Evolutionary conservation across 1,140 invertebrate species (phyloP), one percentile per base, ranked within the genome.

Genomic region (Euschistus heros): DNA sequence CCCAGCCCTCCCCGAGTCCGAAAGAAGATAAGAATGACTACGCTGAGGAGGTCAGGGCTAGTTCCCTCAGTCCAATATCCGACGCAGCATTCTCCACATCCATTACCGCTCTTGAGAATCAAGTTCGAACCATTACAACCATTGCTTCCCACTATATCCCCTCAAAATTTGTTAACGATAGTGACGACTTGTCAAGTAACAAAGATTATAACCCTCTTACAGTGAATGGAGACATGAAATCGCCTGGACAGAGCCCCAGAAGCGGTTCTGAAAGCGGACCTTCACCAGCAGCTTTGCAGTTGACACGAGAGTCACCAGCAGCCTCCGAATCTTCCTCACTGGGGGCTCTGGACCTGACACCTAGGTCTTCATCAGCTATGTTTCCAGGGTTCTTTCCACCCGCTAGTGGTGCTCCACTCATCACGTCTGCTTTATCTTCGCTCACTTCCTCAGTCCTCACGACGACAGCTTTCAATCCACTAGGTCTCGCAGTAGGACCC

Each of bases 401-500:
- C 66, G 75, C 76, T 64, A 77, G 64, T 78, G 79, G 69, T 72
- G 18, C 79, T 67, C 79, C 79, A 64, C 77, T 84, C 65, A 84
- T 83, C 80, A 81, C 80, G 63, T 81, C 80, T 46, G 86, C 85
- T 20, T 80, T 87, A 71, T 86, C 87, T 65, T 87, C 88, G 69
- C 80, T 89, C 70, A 84, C 85, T 18, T 85, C 86, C 27, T 89
- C 88, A 54, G 86, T 88, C 64, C 80, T 87, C 70, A 84, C 86
- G 66, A 86, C 88, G 66, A 70, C 69, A 15, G 80, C 79, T 5
- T 92, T 90, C 82, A 91, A 86, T 80, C 88, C 87, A 70, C 82
- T 89, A 70, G 86, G 86, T 74, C 81, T 89, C 70, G 85, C 86
- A 74, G 84, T 85, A 70, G 86, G 81, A 76, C 86, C 85, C 79